Conservation (phyloP, 2,888 invertebrate genomes). For the Apamea crenata region DNA sequence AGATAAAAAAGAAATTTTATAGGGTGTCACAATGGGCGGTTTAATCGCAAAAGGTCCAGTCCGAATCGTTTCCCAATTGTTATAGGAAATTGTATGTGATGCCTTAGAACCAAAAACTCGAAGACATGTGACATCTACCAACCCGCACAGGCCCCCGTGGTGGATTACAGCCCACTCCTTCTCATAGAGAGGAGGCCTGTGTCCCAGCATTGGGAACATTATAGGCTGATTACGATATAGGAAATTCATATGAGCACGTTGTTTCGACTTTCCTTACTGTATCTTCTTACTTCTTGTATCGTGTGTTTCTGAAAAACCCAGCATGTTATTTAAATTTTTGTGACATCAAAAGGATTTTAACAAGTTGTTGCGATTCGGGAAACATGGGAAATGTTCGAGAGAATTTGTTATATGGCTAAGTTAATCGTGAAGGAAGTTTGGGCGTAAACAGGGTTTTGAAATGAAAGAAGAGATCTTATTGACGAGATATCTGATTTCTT, state of each 20-base stretch:
- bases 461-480: not conserved
- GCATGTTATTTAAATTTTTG: slow-evolving; percentile 35
- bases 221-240: too few species aligned
- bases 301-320: slow-evolving; percentile 30
- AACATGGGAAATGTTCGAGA: slow-evolving; percentile 22
- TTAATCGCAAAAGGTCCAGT: not conserved
- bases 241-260: not conserved
- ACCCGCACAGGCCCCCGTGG: too few species aligned
- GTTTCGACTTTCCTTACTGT: slow-evolving; percentile 2
- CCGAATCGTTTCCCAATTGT: not conserved
- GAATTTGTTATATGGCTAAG: slow-evolving; percentile 28
- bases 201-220: too few species aligned
- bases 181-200: too few species aligned
- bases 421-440: slow-evolving; percentile 24
- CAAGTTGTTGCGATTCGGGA: slow-evolving; percentile 27
- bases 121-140: too few species aligned
- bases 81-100: too few species aligned
- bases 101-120: too few species aligned
- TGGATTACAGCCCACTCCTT: too few species aligned
- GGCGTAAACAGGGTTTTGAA: not conserved
- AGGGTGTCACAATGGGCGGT: not conserved
- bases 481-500: not conserved
- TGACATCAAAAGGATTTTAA: slow-evolving; percentile 33
- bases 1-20: too few species aligned
- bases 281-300: not conserved